These are phyloP conservation scores for Apodemia hepburni DNA, from an alignment of 2,888 invertebrate species.

Conservation along the genomic window DNA sequence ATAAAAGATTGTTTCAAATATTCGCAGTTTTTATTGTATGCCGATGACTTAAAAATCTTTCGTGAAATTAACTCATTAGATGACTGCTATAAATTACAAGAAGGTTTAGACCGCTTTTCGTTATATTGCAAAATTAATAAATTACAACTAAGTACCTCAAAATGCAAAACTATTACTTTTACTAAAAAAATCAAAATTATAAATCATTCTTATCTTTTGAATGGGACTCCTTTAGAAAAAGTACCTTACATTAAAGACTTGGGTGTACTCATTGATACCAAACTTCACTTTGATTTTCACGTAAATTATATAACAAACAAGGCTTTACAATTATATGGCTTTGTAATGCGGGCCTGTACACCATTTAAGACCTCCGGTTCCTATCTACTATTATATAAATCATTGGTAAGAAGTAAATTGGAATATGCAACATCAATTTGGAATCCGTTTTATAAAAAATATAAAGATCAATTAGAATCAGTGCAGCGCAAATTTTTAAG, in stretches of 20 bases:
- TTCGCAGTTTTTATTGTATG: background rate
- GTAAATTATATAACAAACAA: constrained; percentile 14
- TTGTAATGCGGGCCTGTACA: background rate
- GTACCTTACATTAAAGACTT: background rate
- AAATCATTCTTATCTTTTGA: background rate
- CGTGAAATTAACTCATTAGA: background rate
- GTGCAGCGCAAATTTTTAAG: background rate
- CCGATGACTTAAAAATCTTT: background rate
- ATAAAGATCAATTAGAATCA: no score
- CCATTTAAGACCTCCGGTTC: background rate
- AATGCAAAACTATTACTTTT: background rate
- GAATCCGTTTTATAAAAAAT: no score
- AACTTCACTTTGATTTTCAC: background rate
- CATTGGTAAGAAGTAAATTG: no score
- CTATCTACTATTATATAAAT: constrained; percentile 7
- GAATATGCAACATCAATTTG: no score
- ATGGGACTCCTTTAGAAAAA: background rate
- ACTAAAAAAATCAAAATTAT: background rate
- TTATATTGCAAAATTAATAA: background rate
- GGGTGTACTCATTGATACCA: background rate
- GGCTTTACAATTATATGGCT: constrained; percentile 17
- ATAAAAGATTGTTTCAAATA: background rate
- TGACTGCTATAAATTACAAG: background rate
- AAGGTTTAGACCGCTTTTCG: background rate
- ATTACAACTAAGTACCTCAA: background rate